Evolutionary conservation across 1,140 invertebrate species (phyloP).

Genomic region (Lysiphlebus fabarum): DNA sequence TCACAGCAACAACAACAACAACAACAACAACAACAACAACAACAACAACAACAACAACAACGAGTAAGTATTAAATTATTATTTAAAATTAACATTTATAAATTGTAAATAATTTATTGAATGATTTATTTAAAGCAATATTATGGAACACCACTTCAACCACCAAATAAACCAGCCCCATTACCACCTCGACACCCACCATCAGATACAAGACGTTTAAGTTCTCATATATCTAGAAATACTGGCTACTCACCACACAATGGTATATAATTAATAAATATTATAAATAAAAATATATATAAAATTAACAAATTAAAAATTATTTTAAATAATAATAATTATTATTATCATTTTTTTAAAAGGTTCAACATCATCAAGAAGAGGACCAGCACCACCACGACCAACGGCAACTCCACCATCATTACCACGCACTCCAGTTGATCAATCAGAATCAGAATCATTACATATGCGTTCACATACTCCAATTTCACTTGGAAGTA

Average conservation of each 20-base stretch:
- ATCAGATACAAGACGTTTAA: slow-evolving; percentile 59
- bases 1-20: slow-evolving; percentile 49
- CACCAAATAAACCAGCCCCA: slow-evolving; percentile 59
- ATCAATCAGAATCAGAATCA: slow-evolving; percentile 53
- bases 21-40: no score
- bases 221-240: slow-evolving; percentile 56
- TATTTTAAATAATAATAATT: background rate
- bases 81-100: background rate
- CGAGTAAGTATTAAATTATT: slow-evolving; percentile 36
- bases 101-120: slow-evolving; percentile 41
- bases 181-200: slow-evolving; percentile 61
- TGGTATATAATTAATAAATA: slow-evolving; percentile 42
- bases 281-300: background rate
- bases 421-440: slow-evolving; percentile 55
- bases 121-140: slow-evolving; percentile 31
- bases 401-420: slow-evolving; percentile 58
- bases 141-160: slow-evolving; percentile 49
- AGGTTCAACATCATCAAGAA: slow-evolving; percentile 53
- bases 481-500: slow-evolving; percentile 67
- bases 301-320: background rate
- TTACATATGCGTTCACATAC: slow-evolving; percentile 62
- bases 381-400: slow-evolving; percentile 55
- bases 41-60: slow-evolving; percentile 19
- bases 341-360: slow-evolving; percentile 19
- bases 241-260: slow-evolving; percentile 57